phyloP scores from a whole-genome alignment of 2,113 vertebrate genomes.

The Eidolon helvum region DNA sequence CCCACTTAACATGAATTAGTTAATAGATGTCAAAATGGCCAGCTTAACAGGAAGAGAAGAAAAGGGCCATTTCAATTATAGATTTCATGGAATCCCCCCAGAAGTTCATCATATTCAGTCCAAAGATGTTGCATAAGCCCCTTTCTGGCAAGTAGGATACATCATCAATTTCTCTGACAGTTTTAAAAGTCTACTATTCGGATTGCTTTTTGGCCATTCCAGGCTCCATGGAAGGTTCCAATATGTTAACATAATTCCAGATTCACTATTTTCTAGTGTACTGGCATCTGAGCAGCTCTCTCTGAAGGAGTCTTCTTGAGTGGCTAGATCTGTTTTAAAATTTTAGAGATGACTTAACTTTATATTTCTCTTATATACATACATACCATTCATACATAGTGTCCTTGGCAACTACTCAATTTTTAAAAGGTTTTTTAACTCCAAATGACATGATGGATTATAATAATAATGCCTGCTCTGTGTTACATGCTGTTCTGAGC shows the following conservation, averaged over 20 bases:
- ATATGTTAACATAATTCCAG: slow-evolving; percentile 57
- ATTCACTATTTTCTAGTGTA: background rate
- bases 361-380: slow-evolving; percentile 20
- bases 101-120: slow-evolving; percentile 35
- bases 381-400: background rate
- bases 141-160: slow-evolving; percentile 37
- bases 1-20: background rate
- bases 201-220: background rate
- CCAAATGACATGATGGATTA: slow-evolving; percentile 17
- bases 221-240: slow-evolving; percentile 17
- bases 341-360: slow-evolving; percentile 38
- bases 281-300: slow-evolving; percentile 23
- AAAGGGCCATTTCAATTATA: slow-evolving; percentile 6
- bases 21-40: slow-evolving; percentile 49
- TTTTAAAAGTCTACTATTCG: slow-evolving; percentile 52
- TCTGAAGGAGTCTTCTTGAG: slow-evolving; percentile 50
- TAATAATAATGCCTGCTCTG: slow-evolving; percentile 32
- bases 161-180: slow-evolving; percentile 60
- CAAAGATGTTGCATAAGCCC: slow-evolving; percentile 43
- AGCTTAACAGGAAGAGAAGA: slow-evolving; percentile 22
- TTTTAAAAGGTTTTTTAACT: slow-evolving; percentile 67
- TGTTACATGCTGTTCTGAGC: slow-evolving; percentile 4
- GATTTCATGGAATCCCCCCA: background rate
- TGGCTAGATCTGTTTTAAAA: slow-evolving; percentile 45
- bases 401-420: slow-evolving; percentile 57